Percentiles rank a stretch among this genome's conserved stretches.
These are phyloP conservation scores for Mus minutoides DNA, from an alignment of 2,797 vertebrate genomes.

Conservation along the genomic window DNA sequence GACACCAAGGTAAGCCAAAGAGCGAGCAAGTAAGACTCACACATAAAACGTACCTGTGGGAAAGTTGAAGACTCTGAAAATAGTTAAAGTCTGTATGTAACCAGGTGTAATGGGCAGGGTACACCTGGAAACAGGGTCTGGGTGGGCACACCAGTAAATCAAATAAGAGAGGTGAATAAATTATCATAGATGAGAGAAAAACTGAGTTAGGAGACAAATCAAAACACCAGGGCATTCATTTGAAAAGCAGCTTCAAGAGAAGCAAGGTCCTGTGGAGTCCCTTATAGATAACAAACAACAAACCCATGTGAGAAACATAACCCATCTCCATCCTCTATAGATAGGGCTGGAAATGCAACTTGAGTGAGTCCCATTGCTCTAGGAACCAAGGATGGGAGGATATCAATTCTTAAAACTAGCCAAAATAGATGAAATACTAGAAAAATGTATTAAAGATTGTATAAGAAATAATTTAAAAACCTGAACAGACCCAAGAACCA, in stretches of 20 bases:
- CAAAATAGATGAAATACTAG: neutral
- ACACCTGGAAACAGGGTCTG: neutral
- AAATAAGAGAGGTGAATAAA: slow-evolving; percentile 11
- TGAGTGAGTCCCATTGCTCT: neutral
- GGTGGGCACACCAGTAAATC: neutral
- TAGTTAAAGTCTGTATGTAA: neutral
- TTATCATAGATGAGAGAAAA: neutral
- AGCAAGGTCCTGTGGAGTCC: neutral
- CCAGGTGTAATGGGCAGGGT: neutral
- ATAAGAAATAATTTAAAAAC: neutral
- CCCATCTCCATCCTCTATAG: neutral
- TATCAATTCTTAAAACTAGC: slow-evolving; percentile 7
- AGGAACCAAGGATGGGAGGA: neutral
- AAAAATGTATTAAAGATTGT: neutral
- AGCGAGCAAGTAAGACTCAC: neutral
- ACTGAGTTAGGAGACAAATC: neutral
- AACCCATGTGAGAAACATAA: neutral
- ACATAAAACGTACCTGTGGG: neutral
- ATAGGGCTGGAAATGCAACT: neutral
- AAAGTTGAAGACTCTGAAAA: neutral
- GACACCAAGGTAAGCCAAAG: neutral
- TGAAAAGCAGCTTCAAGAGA: neutral
- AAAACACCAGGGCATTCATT: neutral
- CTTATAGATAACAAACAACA: neutral
- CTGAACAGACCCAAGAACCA: neutral